Percentiles rank a stretch among this genome's conserved stretches.
Conservation (phyloP, 2,113 vertebrate genomes). For the Colossoma macropomum region DNA sequence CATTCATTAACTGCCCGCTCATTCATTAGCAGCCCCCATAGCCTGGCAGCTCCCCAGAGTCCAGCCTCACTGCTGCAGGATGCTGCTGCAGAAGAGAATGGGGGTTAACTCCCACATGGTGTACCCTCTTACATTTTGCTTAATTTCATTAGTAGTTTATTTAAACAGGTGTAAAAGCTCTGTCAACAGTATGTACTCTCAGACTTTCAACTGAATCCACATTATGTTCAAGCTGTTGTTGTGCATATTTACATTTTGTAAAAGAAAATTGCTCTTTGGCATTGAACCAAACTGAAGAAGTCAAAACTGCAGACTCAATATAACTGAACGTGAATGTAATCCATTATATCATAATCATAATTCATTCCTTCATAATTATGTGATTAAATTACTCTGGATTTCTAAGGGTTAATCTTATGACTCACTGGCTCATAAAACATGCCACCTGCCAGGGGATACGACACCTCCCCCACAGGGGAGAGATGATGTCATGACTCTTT, state of each 20-base stretch:
- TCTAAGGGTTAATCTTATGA: constrained; percentile 36
- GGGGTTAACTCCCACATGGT: constrained; percentile 38
- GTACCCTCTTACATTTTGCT: background rate
- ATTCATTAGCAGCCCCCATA: constrained; percentile 32
- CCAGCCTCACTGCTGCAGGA: constrained; percentile 7
- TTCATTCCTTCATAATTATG: background rate
- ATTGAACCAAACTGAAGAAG: background rate
- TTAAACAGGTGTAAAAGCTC: too few species aligned
- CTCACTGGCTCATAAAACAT: constrained; percentile 44
- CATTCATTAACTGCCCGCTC: constrained; percentile 47
- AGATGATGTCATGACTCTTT: constrained; percentile 29
- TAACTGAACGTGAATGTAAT: background rate
- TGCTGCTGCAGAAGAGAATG: constrained; percentile 6
- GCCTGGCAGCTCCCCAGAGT: constrained; percentile 19
- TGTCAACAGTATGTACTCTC: too few species aligned
- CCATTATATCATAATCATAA: too few species aligned
- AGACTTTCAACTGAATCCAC: too few species aligned
- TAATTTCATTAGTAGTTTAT: too few species aligned
- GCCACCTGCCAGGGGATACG: background rate
- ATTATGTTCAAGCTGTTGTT: too few species aligned
- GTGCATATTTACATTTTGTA: too few species aligned
- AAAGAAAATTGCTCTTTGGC: background rate
- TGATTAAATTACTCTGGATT: background rate
- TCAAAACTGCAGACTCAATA: background rate
- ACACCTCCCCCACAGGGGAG: constrained; percentile 22